A percentile compares a stretch with the other conserved stretches of the same genome.
Evolutionary conservation across 2,888 invertebrate species (phyloP).

Genomic region (Arrhopalites spinosus): DNA sequence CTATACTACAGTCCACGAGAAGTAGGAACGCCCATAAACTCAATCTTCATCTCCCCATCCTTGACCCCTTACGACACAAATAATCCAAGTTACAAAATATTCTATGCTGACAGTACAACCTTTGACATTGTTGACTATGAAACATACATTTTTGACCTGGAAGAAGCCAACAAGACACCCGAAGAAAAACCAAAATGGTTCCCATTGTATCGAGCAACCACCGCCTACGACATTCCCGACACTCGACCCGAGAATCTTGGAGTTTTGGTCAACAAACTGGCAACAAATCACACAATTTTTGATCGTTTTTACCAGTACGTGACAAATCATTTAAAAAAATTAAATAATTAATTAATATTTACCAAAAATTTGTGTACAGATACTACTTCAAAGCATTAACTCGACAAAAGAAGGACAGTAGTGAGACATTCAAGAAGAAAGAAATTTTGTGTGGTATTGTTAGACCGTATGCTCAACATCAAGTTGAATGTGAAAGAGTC

Average conservation of each 20-base stretch:
- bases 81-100: slow-evolving; percentile 48
- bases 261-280: background rate
- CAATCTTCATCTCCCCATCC: slow-evolving; percentile 62
- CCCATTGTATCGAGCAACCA: slow-evolving; percentile 60
- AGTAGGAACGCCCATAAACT: slow-evolving; percentile 57
- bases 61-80: slow-evolving; percentile 62
- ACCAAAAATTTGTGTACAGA: background rate
- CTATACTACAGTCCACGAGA: slow-evolving; percentile 59
- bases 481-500: too few relatives aligned
- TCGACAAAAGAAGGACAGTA: too few relatives aligned
- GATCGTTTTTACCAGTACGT: slow-evolving; percentile 10
- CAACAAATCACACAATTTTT: slow-evolving; percentile 1
- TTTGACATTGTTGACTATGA: slow-evolving; percentile 59
- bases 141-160: slow-evolving; percentile 61
- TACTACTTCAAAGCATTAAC: background rate
- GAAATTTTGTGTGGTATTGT: slow-evolving; percentile 16
- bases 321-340: background rate
- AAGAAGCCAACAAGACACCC: slow-evolving; percentile 57
- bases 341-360: background rate
- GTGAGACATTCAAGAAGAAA: background rate
- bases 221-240: slow-evolving; percentile 58
- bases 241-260: slow-evolving; percentile 43
- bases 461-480: slow-evolving; percentile 17
- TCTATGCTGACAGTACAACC: slow-evolving; percentile 37
- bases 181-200: slow-evolving; percentile 58